A percentile compares a stretch with the other conserved stretches of the same genome.
These are phyloP conservation scores for Eristalis intricaria DNA, from an alignment of 2,888 invertebrate genomes.

Conservation along the genomic window DNA sequence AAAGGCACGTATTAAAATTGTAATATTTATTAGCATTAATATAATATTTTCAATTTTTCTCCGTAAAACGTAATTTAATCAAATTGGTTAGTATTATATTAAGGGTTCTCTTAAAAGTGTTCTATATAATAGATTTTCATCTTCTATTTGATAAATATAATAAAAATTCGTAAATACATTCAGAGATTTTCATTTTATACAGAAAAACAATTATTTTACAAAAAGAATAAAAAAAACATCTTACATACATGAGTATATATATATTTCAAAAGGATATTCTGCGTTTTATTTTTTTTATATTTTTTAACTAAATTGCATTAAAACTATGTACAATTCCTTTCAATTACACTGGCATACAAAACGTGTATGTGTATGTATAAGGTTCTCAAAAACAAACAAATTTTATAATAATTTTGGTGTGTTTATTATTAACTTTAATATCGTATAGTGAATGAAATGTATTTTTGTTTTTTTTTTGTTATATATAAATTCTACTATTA, in stretches of 20 bases:
- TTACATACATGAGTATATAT: background rate
- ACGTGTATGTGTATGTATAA: slow-evolving; percentile 54
- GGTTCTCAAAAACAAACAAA: background rate
- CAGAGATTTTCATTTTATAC: slow-evolving; percentile 39
- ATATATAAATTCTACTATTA: slow-evolving; percentile 68
- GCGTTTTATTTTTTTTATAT: background rate
- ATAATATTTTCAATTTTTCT: slow-evolving; percentile 38
- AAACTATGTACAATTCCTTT: slow-evolving; percentile 4
- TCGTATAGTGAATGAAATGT: slow-evolving; percentile 49
- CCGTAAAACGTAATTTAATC: slow-evolving; percentile 32
- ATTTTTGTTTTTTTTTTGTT: slow-evolving; percentile 15
- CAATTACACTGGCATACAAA: slow-evolving; percentile 20
- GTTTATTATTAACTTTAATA: slow-evolving; percentile 26
- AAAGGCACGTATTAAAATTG: background rate
- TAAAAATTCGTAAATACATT: slow-evolving; percentile 51
- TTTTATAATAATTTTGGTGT: background rate
- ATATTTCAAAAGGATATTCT: background rate
- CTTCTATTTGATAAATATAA: slow-evolving; percentile 33
- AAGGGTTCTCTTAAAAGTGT: slow-evolving; percentile 26
- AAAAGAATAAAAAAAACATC: slow-evolving; percentile 1
- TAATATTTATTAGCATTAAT: slow-evolving; percentile 50
- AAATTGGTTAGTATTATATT: slow-evolving; percentile 32
- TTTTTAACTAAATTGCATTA: slow-evolving; percentile 27
- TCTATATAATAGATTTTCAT: slow-evolving; percentile 35
- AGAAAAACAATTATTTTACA: slow-evolving; percentile 31